Conservation (phyloP, 2,113 vertebrate species). For the Dasyprocta punctata region DNA sequence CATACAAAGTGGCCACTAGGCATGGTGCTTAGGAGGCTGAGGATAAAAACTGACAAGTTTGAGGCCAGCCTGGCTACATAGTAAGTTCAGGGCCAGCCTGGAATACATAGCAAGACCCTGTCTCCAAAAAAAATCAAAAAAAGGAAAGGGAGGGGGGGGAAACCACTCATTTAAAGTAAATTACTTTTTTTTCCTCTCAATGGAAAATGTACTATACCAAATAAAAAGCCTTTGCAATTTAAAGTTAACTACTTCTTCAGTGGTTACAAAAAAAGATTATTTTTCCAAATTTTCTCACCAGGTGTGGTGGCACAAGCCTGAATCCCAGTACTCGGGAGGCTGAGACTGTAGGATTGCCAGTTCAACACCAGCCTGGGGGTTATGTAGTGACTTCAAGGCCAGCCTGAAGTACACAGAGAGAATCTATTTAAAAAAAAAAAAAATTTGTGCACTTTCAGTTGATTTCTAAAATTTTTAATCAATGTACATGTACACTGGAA, state of each 20-base stretch:
- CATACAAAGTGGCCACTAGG: background rate
- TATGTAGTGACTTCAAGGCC: background rate
- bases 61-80: background rate
- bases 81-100: background rate
- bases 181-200: background rate
- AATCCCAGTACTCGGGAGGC: background rate
- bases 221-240: background rate
- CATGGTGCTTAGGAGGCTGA: background rate
- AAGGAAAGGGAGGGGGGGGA: no score
- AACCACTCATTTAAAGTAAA: background rate
- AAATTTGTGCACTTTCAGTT: background rate
- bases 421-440: background rate
- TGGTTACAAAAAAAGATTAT: constrained; percentile 11
- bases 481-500: background rate
- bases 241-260: background rate
- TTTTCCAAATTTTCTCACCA: constrained; percentile 1
- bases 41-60: background rate
- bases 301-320: background rate
- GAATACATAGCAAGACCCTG: background rate
- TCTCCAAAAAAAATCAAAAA: background rate
- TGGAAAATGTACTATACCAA: constrained; percentile 8
- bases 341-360: background rate
- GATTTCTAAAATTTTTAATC: constrained; percentile 36
- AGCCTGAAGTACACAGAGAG: background rate
- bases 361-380: background rate